These are phyloP conservation scores for Drosophila quadrilineata DNA, from an alignment of 1,140 invertebrate genomes.

Conservation along the genomic window DNA sequence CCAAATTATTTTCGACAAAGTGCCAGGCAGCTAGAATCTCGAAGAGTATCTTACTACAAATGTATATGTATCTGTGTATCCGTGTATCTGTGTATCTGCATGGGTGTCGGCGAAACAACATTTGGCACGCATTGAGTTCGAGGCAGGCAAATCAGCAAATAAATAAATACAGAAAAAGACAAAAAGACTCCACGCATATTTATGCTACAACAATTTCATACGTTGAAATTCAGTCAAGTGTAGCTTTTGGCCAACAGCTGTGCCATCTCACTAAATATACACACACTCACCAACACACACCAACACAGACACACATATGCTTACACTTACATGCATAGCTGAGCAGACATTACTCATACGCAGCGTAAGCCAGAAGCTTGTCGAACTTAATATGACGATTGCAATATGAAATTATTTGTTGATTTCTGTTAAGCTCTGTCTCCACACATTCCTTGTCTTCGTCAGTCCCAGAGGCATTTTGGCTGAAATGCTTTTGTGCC, in stretches of 20 bases:
- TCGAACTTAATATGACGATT: no score
- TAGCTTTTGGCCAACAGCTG: slow-evolving; percentile 24
- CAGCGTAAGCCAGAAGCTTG: no score
- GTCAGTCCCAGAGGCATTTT: no score
- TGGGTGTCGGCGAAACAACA: slow-evolving; percentile 51
- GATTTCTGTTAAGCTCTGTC: no score
- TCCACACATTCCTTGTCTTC: no score
- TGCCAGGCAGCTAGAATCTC: slow-evolving; percentile 23
- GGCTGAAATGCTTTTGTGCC: no score
- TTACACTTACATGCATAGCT: no score
- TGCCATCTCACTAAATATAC: slow-evolving; percentile 18
- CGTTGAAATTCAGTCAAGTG: background rate
- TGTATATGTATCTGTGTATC: no score
- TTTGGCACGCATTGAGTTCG: slow-evolving; percentile 67
- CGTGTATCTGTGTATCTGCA: no score
- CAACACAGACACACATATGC: background rate
- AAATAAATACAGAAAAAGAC: no score
- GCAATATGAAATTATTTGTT: no score
- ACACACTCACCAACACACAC: slow-evolving; percentile 14
- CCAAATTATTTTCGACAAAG: slow-evolving; percentile 71
- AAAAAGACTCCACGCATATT: slow-evolving; percentile 44
- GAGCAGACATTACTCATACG: background rate
- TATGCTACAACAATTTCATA: slow-evolving; percentile 42
- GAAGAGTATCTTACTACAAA: no score
- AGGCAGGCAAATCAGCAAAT: slow-evolving; percentile 72